These are phyloP conservation scores for Leptodirus hochenwartii DNA, from an alignment of 2,888 invertebrate genomes.

Conservation along the genomic window DNA sequence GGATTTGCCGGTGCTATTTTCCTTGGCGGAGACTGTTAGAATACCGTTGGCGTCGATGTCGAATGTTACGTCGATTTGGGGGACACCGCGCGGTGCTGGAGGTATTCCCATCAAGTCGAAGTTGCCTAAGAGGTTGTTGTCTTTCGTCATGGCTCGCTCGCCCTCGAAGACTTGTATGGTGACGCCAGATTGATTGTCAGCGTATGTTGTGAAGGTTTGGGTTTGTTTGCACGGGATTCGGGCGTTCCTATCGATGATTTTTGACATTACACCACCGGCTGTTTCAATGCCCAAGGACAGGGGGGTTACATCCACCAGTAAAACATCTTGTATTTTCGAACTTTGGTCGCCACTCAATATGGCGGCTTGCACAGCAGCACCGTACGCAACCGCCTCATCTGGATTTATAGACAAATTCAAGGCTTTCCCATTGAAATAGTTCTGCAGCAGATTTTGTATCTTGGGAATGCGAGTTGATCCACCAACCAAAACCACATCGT, in stretches of 20 bases:
- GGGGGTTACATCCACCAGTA: constrained; percentile 37
- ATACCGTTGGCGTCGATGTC: constrained; percentile 66
- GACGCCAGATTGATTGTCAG: constrained; percentile 64
- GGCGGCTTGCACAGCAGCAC: constrained; percentile 57
- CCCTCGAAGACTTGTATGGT: constrained; percentile 51
- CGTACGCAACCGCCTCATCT: constrained; percentile 66
- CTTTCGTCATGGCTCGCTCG: constrained; percentile 36
- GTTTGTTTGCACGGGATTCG: constrained; percentile 55
- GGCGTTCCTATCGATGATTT: constrained; percentile 51
- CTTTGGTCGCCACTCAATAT: constrained; percentile 47
- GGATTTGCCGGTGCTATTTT: constrained; percentile 39
- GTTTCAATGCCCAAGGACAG: constrained; percentile 33
- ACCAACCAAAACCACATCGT: constrained; percentile 69
- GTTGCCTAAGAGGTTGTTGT: constrained; percentile 31
- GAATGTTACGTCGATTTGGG: constrained; percentile 40
- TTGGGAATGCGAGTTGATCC: constrained; percentile 70
- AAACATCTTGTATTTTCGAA: constrained; percentile 36
- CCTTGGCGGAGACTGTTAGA: constrained; percentile 32
- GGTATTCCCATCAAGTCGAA: constrained; percentile 34
- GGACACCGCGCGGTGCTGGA: constrained; percentile 33
- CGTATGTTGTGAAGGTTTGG: constrained; percentile 60
- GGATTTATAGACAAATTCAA: constrained; percentile 61
- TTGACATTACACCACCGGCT: constrained; percentile 35
- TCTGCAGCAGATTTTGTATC: constrained; percentile 53
- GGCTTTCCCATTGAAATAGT: constrained; percentile 56